Base-by-base conservation (phyloP, 2,888 invertebrate species). In the Xestobium rufovillosum region DNA sequence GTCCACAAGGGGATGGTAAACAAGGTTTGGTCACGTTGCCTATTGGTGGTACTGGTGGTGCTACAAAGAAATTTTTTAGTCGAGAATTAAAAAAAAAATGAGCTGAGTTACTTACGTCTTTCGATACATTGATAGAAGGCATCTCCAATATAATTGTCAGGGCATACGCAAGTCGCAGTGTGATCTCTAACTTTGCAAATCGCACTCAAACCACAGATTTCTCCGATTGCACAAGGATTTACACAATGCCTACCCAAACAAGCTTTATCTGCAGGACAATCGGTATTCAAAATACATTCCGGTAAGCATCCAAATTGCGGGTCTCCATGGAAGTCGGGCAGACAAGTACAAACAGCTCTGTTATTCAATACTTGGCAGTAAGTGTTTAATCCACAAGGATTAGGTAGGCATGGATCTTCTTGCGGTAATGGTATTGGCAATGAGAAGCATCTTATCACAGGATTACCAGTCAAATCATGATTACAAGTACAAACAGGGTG, bases 271-370 rank as follows among this genome's bases (percentile, higher is more conserved):
- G 74, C 65, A 8, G 78, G 70, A 61, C 90, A 90, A 52, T 89
- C 88, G 0, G 86, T 80, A 61, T 88, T 87, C 52, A 83, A 75
- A n/a, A 77, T 71, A 61, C 88, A 86, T 66, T 88, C 86, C 14
- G 85, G 82, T 56, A 75, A 74, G 58, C 80, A 89, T 49, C 83
- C 85, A 34, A 71, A 66, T 45, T 76, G 76, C 2, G 90, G 88
- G 67, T 90, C 82, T 6, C 90, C 90, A 39, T 76, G 65, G 57
- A 82, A 87, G 42, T 82, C 80, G 4, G 79, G 73, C 29, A 81
- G 66, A 56, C 89, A 89, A 1, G 80, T 80, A 60, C 89, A 90
- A 14, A 84, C 74, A 10, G 86, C 82, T 49, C 78, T 69, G 39
- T 78, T 75, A 30, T 71, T 73, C 32, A 80, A 63, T 42, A 83